Conservation (phyloP, 35 echinoderm and acorn worm genomes). For the Apostichopus parvimensis region DNA sequence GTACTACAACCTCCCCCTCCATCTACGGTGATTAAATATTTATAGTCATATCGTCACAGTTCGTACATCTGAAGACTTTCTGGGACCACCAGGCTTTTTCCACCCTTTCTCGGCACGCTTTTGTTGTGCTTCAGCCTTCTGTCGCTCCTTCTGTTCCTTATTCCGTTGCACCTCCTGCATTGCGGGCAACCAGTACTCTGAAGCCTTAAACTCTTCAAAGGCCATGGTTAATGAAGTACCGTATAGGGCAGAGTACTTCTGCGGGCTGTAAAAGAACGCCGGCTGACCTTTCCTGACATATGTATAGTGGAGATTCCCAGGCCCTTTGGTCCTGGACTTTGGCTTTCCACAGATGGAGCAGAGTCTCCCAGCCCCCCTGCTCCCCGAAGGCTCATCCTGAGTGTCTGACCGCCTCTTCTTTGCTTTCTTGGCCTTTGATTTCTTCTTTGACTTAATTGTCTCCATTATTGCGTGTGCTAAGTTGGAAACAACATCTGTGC, state of each 20-base stretch:
- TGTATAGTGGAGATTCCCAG: not conserved
- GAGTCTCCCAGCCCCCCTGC: not conserved
- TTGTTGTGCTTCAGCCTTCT: not conserved
- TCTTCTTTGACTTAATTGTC: not conserved
- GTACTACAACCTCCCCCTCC: no score
- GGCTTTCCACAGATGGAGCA: conserved; percentile 29
- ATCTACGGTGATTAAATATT: no score
- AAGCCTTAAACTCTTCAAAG: not conserved
- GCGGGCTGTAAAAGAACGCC: not conserved
- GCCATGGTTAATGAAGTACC: not conserved
- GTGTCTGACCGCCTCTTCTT: not conserved
- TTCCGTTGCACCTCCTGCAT: conserved; percentile 6
- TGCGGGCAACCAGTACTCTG: not conserved
- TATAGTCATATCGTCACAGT: no score
- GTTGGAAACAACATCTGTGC: not conserved
- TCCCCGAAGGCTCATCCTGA: not conserved
- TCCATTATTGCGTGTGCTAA: not conserved
- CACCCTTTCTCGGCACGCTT: not conserved
- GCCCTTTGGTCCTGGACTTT: not conserved
- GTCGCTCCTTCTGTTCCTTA: not conserved
- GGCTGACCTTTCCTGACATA: conserved; percentile 15
- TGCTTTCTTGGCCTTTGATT: not conserved
- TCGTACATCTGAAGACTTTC: not conserved
- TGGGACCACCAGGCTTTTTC: conserved; percentile 1
- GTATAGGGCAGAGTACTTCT: not conserved